These are phyloP conservation scores for Myrmecophaga tridactyla DNA, from an alignment of 2,113 vertebrate species.

Conservation along the genomic window DNA sequence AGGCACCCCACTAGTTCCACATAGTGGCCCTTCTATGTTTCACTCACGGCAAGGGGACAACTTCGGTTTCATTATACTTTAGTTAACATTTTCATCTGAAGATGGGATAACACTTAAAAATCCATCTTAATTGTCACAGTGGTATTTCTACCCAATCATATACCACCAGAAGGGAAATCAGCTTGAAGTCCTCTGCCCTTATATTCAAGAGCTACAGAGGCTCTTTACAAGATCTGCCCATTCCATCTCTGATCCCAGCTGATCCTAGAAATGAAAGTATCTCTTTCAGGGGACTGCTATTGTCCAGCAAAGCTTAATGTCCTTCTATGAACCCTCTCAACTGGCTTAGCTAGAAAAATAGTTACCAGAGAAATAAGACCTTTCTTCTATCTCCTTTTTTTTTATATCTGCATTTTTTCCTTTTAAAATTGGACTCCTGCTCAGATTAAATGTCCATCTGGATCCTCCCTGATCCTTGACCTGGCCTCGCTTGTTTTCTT, in stretches of 20 bases:
- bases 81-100: constrained; percentile 40
- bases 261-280: constrained; percentile 56
- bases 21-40: constrained; percentile 31
- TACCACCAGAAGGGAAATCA: neutral
- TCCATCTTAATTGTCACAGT: neutral
- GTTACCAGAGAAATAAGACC: constrained; percentile 38
- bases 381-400: constrained; percentile 53
- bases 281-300: constrained; percentile 40
- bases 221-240: constrained; percentile 21
- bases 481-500: constrained; percentile 52
- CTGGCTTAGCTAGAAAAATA: constrained; percentile 48
- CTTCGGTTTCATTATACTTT: neutral
- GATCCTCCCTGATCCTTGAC: constrained; percentile 50
- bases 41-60: neutral
- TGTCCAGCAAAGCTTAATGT: constrained; percentile 25
- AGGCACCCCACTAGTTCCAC: too few relatives aligned
- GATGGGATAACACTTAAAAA: neutral
- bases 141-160: neutral
- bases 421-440: constrained; percentile 63
- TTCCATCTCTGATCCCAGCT: constrained; percentile 59
- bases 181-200: neutral
- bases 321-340: constrained; percentile 59
- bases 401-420: constrained; percentile 38
- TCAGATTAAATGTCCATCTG: constrained; percentile 59
- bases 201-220: neutral